These are phyloP conservation scores for Nebria salina DNA, from an alignment of 2,888 invertebrate genomes.

Conservation along the genomic window DNA sequence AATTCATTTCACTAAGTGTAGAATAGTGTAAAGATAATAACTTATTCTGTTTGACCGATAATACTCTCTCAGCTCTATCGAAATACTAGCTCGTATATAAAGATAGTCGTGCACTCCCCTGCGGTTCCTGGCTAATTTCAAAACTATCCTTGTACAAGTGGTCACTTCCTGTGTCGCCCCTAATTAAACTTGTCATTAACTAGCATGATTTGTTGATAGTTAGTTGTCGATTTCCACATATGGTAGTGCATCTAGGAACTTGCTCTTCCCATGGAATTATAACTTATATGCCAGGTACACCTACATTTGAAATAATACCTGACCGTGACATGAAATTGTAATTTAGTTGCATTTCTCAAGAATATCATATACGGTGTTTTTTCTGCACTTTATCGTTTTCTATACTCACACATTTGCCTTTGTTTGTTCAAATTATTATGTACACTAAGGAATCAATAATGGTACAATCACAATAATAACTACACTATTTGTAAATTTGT, in stretches of 20 bases:
- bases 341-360: too few relatives aligned
- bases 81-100: neutral
- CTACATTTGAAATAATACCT: too few relatives aligned
- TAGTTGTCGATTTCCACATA: conserved; percentile 17
- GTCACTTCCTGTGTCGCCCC: conserved; percentile 29
- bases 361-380: too few relatives aligned
- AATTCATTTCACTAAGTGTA: neutral
- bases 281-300: neutral
- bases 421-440: too few relatives aligned
- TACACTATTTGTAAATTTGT: too few relatives aligned
- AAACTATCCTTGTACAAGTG: conserved; percentile 18
- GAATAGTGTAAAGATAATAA: neutral
- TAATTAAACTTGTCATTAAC: conserved; percentile 30
- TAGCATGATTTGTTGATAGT: conserved; percentile 21
- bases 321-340: too few relatives aligned
- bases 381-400: too few relatives aligned
- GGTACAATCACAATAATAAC: too few relatives aligned
- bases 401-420: too few relatives aligned
- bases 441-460: too few relatives aligned
- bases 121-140: conserved; percentile 24
- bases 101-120: conserved; percentile 9
- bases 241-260: neutral
- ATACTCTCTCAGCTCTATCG: neutral
- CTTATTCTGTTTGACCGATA: neutral
- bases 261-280: neutral